phyloP scores from a whole-genome alignment of 2,113 vertebrate genomes.

The Megalops atlanticus region DNA sequence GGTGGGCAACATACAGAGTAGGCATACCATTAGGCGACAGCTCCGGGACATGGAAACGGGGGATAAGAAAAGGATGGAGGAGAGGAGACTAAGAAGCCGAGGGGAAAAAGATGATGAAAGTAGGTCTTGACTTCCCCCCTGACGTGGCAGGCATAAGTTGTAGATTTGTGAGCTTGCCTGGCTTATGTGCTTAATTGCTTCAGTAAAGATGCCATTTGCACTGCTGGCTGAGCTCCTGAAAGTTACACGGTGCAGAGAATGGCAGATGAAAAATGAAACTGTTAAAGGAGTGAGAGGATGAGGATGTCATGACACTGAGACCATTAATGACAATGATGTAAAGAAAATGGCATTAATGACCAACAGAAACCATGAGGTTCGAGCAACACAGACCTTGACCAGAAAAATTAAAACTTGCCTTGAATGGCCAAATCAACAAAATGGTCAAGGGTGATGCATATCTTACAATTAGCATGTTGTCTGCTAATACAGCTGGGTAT shows the following conservation, averaged over 20 bases:
- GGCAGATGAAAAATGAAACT: too few species aligned
- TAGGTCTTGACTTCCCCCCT: constrained; percentile 27
- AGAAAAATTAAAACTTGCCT: background rate
- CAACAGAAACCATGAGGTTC: too few species aligned
- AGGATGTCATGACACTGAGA: too few species aligned
- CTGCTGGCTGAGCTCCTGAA: background rate
- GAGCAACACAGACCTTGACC: background rate
- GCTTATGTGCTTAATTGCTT: constrained; percentile 33
- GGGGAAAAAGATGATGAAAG: constrained; percentile 28
- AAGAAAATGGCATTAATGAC: too few species aligned
- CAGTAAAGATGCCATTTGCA: constrained; percentile 37
- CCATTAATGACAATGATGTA: too few species aligned
- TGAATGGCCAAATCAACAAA: background rate
- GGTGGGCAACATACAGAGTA: background rate
- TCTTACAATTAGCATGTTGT: background rate
- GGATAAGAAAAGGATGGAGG: constrained; percentile 18
- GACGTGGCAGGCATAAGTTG: constrained; percentile 42
- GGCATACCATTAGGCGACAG: background rate
- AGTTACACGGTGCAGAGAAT: too few species aligned
- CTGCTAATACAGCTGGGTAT: background rate
- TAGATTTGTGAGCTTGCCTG: constrained; percentile 31
- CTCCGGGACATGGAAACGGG: constrained; percentile 34
- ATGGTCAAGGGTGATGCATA: background rate
- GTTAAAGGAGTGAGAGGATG: too few species aligned
- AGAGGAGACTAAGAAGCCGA: constrained; percentile 16